phyloP scores from a whole-genome alignment of 2,797 vertebrate species.

The Sebastes kiyomatsui region DNA sequence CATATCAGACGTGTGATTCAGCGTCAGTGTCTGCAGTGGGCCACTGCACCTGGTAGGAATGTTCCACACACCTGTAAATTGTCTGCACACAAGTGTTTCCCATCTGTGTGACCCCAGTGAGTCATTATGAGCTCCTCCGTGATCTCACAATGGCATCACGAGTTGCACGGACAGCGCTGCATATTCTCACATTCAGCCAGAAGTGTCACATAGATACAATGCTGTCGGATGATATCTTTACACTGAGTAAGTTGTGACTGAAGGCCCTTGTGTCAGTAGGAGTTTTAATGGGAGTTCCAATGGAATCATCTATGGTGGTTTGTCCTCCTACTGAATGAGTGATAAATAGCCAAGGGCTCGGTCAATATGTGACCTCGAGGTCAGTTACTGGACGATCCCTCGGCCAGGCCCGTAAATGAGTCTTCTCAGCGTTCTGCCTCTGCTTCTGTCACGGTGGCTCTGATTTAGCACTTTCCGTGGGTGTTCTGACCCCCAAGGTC shows the following conservation, averaged over 20 bases:
- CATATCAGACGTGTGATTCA: slow-evolving; percentile 33
- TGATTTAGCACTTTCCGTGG: slow-evolving; percentile 63
- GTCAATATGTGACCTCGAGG: slow-evolving; percentile 23
- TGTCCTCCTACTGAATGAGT: slow-evolving; percentile 50
- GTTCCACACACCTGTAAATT: slow-evolving; percentile 66
- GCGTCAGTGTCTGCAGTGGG: background rate
- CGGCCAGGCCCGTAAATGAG: slow-evolving; percentile 15
- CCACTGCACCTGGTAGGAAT: slow-evolving; percentile 53
- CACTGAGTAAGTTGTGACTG: slow-evolving; percentile 1
- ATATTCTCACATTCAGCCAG: background rate
- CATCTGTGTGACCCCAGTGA: slow-evolving; percentile 28
- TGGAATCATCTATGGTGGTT: slow-evolving; percentile 31
- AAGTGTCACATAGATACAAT: background rate
- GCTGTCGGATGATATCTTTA: background rate
- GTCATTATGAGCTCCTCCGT: slow-evolving; percentile 8
- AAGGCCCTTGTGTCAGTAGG: slow-evolving; percentile 8
- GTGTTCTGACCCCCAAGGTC: slow-evolving; percentile 61
- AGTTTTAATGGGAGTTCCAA: slow-evolving; percentile 13
- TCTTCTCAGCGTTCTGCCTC: slow-evolving; percentile 12
- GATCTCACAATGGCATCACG: background rate
- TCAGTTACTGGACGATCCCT: slow-evolving; percentile 42
- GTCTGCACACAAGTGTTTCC: slow-evolving; percentile 41
- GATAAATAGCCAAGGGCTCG: slow-evolving; percentile 34
- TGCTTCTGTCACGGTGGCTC: slow-evolving; percentile 19
- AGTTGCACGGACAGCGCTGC: background rate